Percentiles rank a stretch among this genome's conserved stretches.
These are phyloP conservation scores for Mobula hypostoma DNA, from an alignment of 2,113 vertebrate species.

Conservation along the genomic window DNA sequence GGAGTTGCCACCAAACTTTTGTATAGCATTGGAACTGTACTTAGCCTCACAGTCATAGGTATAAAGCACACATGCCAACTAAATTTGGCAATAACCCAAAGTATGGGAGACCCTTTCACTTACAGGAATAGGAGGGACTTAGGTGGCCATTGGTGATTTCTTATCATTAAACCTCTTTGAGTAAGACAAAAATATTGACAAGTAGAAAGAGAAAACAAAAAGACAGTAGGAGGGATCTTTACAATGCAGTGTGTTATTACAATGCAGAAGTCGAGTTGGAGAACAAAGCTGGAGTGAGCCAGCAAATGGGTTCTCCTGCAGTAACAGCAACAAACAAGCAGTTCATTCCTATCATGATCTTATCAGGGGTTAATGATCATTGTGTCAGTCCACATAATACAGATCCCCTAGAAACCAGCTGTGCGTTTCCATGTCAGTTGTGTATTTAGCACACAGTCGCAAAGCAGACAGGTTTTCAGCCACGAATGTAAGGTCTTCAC, in stretches of 20 bases:
- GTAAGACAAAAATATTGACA: neutral
- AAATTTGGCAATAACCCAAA: constrained; percentile 5
- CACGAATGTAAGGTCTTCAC: constrained; percentile 17
- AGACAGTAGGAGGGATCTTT: neutral
- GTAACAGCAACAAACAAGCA: neutral
- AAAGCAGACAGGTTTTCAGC: neutral
- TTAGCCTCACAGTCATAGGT: too few species aligned
- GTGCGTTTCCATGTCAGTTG: constrained; percentile 16
- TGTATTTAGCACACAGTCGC: constrained; percentile 6
- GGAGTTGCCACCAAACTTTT: too few species aligned
- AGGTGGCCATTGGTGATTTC: neutral
- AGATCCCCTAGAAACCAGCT: constrained; percentile 20
- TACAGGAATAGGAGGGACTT: neutral
- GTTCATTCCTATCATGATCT: constrained; percentile 29
- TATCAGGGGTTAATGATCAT: constrained; percentile 34
- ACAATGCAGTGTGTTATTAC: neutral
- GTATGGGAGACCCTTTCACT: neutral
- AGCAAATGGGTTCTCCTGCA: neutral
- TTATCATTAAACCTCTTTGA: neutral
- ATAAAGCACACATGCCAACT: too few species aligned
- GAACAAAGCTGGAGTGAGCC: neutral
- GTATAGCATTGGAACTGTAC: too few species aligned
- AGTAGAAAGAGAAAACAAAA: neutral
- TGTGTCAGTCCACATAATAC: neutral
- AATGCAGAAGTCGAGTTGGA: too few species aligned